These are phyloP conservation scores for Clarias gariepinus DNA, from an alignment of 2,113 vertebrate genomes.

Conservation along the genomic window DNA sequence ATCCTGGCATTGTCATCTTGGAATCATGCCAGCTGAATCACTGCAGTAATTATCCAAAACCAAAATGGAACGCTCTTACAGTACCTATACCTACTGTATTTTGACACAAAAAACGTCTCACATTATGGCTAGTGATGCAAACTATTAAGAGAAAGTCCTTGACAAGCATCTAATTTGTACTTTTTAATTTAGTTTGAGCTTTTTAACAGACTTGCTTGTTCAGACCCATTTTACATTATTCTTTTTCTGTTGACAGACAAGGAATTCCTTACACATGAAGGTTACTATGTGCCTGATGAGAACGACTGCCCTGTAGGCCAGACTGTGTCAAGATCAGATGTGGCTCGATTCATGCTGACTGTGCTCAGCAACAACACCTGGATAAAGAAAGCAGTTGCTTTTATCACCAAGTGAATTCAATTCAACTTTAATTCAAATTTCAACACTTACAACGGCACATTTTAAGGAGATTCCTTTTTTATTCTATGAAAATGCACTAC, in stretches of 20 bases:
- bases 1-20: too few relatives aligned
- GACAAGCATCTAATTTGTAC: background rate
- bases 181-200: background rate
- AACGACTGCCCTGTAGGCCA: conserved; percentile 54
- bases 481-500: background rate
- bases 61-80: too few relatives aligned
- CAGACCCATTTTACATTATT: background rate
- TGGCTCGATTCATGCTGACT: conserved; percentile 73
- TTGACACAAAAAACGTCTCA: too few relatives aligned
- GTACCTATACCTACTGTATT: too few relatives aligned
- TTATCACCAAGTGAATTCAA: conserved; percentile 64
- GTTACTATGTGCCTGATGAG: conserved; percentile 71
- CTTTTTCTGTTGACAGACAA: conserved; percentile 61
- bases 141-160: background rate
- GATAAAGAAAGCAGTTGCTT: conserved; percentile 70
- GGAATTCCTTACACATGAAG: conserved; percentile 71
- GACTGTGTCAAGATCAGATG: conserved; percentile 64
- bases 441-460: too few relatives aligned
- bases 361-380: conserved; percentile 69
- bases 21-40: too few relatives aligned
- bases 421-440: too few relatives aligned
- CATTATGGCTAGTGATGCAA: too few relatives aligned
- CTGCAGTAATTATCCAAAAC: too few relatives aligned
- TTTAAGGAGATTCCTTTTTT: background rate
- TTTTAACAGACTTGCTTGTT: background rate